Conservation (phyloP, 2,888 invertebrate genomes). For the Phyllotreta striolata region DNA sequence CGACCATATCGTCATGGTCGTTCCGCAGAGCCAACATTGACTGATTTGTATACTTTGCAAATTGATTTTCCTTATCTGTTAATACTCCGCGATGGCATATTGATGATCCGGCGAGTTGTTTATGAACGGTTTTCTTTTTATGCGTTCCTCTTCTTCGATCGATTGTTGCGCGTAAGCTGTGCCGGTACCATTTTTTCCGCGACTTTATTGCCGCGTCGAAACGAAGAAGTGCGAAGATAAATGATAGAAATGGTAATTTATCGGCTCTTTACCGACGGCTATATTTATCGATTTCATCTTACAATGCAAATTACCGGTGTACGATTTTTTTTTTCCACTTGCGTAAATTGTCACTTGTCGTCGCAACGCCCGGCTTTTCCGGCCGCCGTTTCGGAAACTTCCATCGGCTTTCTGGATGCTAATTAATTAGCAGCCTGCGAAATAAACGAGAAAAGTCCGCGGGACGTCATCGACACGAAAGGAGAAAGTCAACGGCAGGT, state of each 20-base stretch:
- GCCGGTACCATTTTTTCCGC: conserved; percentile 10
- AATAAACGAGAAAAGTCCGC: conserved; percentile 22
- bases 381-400: neutral
- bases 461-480: conserved; percentile 22
- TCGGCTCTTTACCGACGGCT: neutral
- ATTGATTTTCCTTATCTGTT: conserved; percentile 34
- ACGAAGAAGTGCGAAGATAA: neutral
- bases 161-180: conserved; percentile 18
- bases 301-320: too few species aligned
- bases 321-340: neutral
- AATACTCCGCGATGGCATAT: conserved; percentile 33
- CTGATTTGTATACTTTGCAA: conserved; percentile 37
- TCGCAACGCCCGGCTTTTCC: neutral
- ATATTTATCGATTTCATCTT: neutral
- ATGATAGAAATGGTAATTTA: conserved; percentile 10
- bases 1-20: conserved; percentile 13
- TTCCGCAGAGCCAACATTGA: conserved; percentile 29
- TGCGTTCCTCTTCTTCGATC: conserved; percentile 11
- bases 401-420: conserved; percentile 3
- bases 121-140: conserved; percentile 17
- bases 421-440: conserved; percentile 16
- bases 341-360: neutral
- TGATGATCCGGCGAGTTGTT: conserved; percentile 33
- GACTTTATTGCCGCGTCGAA: conserved; percentile 3
- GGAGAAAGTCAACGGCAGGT: conserved; percentile 22